Evolutionary conservation across 2,888 invertebrate species (phyloP).

Genomic region (Drymonia ruficornis): DNA sequence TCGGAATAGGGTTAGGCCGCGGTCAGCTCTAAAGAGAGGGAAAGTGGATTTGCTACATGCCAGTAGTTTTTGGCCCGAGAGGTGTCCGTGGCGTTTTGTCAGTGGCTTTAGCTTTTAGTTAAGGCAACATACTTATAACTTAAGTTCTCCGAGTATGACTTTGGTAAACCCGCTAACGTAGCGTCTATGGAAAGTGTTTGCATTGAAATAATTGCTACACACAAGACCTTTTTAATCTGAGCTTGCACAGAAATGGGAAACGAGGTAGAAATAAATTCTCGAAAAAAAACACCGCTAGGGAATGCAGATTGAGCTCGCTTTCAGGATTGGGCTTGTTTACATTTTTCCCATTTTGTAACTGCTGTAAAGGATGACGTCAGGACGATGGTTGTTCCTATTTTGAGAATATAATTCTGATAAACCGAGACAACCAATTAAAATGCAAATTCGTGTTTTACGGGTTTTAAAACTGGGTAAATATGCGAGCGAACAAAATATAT

Average conservation of each 20-base stretch:
- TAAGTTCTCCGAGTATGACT: no score
- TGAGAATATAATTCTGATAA: background rate
- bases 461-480: background rate
- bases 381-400: background rate
- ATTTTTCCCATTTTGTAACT: background rate
- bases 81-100: slow-evolving; percentile 3
- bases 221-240: no score
- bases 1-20: slow-evolving; percentile 45
- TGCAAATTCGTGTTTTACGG: background rate
- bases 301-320: background rate
- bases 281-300: no score
- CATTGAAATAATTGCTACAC: no score
- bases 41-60: slow-evolving; percentile 64
- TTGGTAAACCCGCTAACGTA: no score
- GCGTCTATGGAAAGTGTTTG: no score
- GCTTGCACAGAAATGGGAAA: no score
- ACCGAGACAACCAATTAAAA: background rate
- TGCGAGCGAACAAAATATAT: background rate
- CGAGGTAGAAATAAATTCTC: no score
- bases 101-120: background rate
- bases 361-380: background rate
- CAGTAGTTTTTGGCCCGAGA: slow-evolving; percentile 16
- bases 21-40: slow-evolving; percentile 56
- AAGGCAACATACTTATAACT: background rate
- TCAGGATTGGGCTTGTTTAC: background rate